phyloP scores from a whole-genome alignment of 2,113 vertebrate genomes.

The Pogona vitticeps region DNA sequence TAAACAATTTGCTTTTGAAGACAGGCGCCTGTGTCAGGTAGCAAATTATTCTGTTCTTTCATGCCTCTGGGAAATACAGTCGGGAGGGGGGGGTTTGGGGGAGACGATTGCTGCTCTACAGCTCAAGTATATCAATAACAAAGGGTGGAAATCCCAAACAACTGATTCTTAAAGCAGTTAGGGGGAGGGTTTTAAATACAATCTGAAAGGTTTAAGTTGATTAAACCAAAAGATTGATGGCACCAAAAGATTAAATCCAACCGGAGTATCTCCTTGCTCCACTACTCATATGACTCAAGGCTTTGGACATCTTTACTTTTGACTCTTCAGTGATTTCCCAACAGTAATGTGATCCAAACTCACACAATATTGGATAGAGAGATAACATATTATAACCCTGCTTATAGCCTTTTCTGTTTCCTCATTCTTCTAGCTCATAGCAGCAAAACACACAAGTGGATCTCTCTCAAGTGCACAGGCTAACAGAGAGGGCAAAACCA shows the following conservation, averaged over 20 bases:
- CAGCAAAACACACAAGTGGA: neutral
- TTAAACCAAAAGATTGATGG: constrained; percentile 8
- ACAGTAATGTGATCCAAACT: neutral
- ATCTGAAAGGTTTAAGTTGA: constrained; percentile 32
- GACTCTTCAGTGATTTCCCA: neutral
- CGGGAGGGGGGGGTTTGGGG: neutral
- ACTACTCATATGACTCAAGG: neutral
- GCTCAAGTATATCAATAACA: constrained; percentile 37
- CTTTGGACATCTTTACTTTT: neutral
- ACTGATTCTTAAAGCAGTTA: constrained; percentile 10
- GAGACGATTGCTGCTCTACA: neutral
- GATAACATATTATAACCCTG: constrained; percentile 1
- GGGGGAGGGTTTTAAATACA: neutral
- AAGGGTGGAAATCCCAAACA: constrained; percentile 30
- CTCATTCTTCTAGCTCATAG: neutral
- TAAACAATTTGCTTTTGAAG: constrained; percentile 54
- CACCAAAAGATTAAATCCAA: constrained; percentile 9
- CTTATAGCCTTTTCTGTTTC: constrained; percentile 9
- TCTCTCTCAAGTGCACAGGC: constrained; percentile 22
- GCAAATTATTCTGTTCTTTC: constrained; percentile 47
- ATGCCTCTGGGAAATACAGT: constrained; percentile 19
- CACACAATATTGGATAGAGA: neutral
- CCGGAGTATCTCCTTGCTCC: neutral
- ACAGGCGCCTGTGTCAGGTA: constrained; percentile 16
- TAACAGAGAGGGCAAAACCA: neutral